A percentile compares a stretch with the other conserved stretches of the same genome.
These are phyloP conservation scores for Ischnus inquisitorius DNA, from an alignment of 2,888 invertebrate genomes.

Conservation along the genomic window DNA sequence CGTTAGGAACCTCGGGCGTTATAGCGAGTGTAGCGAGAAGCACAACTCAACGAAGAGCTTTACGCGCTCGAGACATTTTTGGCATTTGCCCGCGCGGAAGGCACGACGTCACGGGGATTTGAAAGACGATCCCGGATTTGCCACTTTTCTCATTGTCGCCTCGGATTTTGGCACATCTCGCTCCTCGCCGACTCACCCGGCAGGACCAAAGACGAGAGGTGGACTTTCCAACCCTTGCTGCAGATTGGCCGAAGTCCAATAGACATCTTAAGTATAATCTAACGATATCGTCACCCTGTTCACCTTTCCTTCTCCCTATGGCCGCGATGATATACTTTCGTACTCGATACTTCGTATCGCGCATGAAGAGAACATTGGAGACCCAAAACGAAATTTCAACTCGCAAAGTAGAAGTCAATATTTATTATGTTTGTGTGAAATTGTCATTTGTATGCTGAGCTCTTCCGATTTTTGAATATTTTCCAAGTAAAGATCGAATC, in stretches of 20 bases:
- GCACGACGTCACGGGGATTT: constrained; percentile 69
- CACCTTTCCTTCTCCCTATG: constrained; percentile 47
- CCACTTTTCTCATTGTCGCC: constrained; percentile 80
- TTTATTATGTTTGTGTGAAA: not conserved
- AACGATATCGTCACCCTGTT: constrained; percentile 78
- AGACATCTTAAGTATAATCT: constrained; percentile 81
- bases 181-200: constrained; percentile 61
- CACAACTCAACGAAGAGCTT: constrained; percentile 65
- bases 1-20: constrained; percentile 49
- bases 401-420: not conserved
- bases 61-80: constrained; percentile 69
- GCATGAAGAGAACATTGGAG: constrained; percentile 2
- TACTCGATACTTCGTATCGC: constrained; percentile 17
- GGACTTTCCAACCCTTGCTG: constrained; percentile 62
- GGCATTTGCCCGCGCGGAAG: constrained; percentile 67
- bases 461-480: too few relatives aligned
- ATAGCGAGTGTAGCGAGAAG: constrained; percentile 54
- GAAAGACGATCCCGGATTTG: constrained; percentile 75
- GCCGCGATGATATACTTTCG: constrained; percentile 62
- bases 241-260: constrained; percentile 80
- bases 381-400: not conserved
- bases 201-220: constrained; percentile 57
- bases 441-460: not conserved
- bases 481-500: too few relatives aligned
- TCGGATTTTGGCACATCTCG: constrained; percentile 77